These are phyloP conservation scores for Odontamblyopus rebecca DNA, from an alignment of 2,797 vertebrate genomes.

Conservation along the genomic window DNA sequence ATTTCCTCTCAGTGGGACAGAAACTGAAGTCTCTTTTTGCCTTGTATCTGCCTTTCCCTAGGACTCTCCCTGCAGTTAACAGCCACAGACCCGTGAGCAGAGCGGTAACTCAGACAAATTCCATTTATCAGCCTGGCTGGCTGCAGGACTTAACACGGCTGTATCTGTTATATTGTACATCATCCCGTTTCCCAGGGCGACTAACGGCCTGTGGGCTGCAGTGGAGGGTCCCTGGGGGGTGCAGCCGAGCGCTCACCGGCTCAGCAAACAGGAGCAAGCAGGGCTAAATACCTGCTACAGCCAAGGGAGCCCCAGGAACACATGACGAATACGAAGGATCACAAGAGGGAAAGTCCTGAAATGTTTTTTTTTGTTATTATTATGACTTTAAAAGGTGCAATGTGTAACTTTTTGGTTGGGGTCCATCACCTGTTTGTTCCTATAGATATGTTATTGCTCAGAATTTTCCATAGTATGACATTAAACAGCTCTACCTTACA, in stretches of 20 bases:
- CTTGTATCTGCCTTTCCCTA: slow-evolving; percentile 17
- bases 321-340: slow-evolving; percentile 30
- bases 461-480: no score
- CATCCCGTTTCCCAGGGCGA: slow-evolving; percentile 18
- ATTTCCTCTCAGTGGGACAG: slow-evolving; percentile 32
- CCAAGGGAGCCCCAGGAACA: slow-evolving; percentile 38
- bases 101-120: slow-evolving; percentile 25
- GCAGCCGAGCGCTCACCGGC: slow-evolving; percentile 45
- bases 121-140: background rate
- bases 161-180: slow-evolving; percentile 18
- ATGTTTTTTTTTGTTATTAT: background rate
- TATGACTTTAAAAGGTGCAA: no score
- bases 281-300: slow-evolving; percentile 61
- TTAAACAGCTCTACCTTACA: no score
- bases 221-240: slow-evolving; percentile 41
- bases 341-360: background rate
- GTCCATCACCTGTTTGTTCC: no score
- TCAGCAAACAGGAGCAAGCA: slow-evolving; percentile 54
- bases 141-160: slow-evolving; percentile 17
- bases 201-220: slow-evolving; percentile 43
- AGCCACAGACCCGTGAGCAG: slow-evolving; percentile 28
- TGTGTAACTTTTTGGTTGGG: no score
- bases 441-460: no score
- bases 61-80: slow-evolving; percentile 30
- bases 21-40: slow-evolving; percentile 25